Evolutionary conservation across 2,113 vertebrate species (phyloP).

Genomic region (Setophaga coronata): DNA sequence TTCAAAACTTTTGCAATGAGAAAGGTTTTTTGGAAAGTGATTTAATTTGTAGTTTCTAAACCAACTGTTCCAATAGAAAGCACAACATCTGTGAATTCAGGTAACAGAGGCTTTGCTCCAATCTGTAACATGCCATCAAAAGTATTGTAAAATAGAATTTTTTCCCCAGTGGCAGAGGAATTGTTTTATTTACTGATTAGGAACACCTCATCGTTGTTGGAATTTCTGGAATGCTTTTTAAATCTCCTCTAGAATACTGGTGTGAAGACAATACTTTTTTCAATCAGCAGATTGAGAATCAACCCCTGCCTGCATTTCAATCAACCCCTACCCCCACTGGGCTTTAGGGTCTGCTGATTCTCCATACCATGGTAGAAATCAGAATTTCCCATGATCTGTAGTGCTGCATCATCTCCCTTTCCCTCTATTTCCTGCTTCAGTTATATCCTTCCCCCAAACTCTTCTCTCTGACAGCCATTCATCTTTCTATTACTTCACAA

Average conservation of each 20-base stretch:
- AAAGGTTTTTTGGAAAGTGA: not conserved
- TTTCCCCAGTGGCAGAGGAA: not conserved
- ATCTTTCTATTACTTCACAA: not conserved
- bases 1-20: not conserved
- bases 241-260: not conserved
- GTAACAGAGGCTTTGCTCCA: not conserved
- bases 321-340: not conserved
- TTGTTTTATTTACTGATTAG: not conserved
- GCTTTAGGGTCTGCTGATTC: not conserved
- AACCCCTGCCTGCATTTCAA: not conserved
- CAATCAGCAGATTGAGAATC: not conserved
- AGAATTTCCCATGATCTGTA: not conserved
- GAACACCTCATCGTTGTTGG: not conserved
- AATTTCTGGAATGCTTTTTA: not conserved
- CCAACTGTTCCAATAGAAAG: not conserved
- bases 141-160: not conserved
- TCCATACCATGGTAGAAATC: not conserved
- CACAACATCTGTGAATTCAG: not conserved
- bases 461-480: not conserved
- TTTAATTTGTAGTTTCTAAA: not conserved
- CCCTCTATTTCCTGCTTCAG: not conserved
- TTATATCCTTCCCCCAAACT: not conserved
- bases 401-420: not conserved
- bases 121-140: not conserved
- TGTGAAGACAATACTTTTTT: not conserved